Evolutionary conservation across 2,113 vertebrate species (phyloP), one percentile per base, ranked within the genome.

Genomic region (Rhipidura dahli): DNA sequence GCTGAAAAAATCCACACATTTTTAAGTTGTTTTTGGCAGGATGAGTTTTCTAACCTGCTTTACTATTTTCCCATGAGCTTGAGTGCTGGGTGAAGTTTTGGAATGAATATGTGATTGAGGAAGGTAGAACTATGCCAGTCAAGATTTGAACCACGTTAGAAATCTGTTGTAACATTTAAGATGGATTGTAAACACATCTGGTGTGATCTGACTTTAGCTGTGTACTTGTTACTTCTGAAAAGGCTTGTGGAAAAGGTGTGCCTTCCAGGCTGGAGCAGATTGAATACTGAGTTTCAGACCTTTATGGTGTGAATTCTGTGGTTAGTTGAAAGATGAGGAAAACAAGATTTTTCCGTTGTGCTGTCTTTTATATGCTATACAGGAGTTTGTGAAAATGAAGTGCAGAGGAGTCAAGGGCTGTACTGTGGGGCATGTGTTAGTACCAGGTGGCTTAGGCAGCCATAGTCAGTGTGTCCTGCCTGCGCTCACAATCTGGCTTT

Each of bases 1-100:
- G 30, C n/a, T 91, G 51, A 35, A 76, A 83, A 87, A 56, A 5
- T 0, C 2, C 0, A 0, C 3, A 10, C 3, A 7, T 37, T 63
- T 75, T 66, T 18, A 30, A 24, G 18, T 60, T 1, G 1, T 27
- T 83, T 80, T 69, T 40, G 40, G 15, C 24, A 53, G 68, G 15
- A 40, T 2, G 3, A 24, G 4, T 54, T 89, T 57, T 71, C 40
- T 72, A 7, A 69, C 66, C 6, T 42, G 5, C 18, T 89, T 82
- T 66, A 23, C 10, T 7, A 5, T 69, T 68, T 49, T 53, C 13
- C 6, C 1, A 2, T 45, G 30, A 63, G 23, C 8, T 53, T 63
- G 18, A 49, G 17, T 44, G 27, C 17, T 68, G 15, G 13, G 37
- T 75, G 18, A 59, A 61, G n/a, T 9, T 61, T 82, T 39, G 31